Evolutionary conservation across 37 sponge, comb jelly and placozoan genomes (phyloP).

Genomic region (Axinella damicornis): DNA sequence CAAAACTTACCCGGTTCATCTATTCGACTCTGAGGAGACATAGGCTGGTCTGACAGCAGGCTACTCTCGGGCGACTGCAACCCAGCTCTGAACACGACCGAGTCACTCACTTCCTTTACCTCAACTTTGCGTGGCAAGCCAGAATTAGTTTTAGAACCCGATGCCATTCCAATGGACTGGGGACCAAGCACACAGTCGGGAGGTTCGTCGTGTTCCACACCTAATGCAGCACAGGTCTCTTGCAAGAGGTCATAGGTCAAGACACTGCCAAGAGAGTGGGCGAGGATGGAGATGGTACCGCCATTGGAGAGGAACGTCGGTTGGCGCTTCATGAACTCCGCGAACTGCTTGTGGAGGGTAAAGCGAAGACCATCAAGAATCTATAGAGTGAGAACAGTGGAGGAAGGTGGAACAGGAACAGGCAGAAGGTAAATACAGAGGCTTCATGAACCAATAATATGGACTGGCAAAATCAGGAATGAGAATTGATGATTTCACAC

Average conservation of each 20-base stretch:
- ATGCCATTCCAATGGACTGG: too few relatives aligned
- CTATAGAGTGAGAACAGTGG: slow-evolving; percentile 16
- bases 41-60: too few relatives aligned
- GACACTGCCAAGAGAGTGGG: slow-evolving; percentile 93
- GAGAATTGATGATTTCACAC: slow-evolving; percentile 34
- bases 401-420: neutral
- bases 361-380: slow-evolving; percentile 69
- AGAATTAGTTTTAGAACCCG: too few relatives aligned
- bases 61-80: too few relatives aligned
- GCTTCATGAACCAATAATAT: too few relatives aligned
- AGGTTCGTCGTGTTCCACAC: neutral
- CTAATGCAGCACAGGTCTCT: slow-evolving; percentile 23
- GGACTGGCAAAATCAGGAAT: neutral
- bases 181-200: neutral
- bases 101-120: too few relatives aligned
- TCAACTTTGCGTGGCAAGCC: too few relatives aligned
- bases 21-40: too few relatives aligned
- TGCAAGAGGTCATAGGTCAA: slow-evolving; percentile 82
- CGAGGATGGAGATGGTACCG: slow-evolving; percentile 83
- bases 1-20: too few relatives aligned
- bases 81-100: too few relatives aligned
- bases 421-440: too few relatives aligned
- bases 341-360: slow-evolving; percentile 68
- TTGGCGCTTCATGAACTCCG: slow-evolving; percentile 65
- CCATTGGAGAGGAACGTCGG: slow-evolving; percentile 68